Evolutionary conservation across 2,797 vertebrate species (phyloP), one percentile per base, ranked within the genome.

Genomic region (Todus mexicanus): DNA sequence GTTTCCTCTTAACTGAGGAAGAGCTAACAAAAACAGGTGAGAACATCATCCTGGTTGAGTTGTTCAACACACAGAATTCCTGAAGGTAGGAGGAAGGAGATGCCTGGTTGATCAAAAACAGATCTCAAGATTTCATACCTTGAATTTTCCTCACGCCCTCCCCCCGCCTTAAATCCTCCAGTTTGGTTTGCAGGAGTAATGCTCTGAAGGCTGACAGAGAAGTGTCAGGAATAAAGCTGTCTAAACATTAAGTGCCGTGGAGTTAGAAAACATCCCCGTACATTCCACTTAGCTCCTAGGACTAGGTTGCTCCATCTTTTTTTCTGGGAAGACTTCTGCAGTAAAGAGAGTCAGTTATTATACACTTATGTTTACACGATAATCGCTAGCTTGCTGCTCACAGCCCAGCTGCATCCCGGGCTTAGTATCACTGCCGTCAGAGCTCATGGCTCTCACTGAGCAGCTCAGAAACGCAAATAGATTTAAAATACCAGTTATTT

Each of bases 391-490:
- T 76, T 71, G 65, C 59, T 83, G 56, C 57, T 86, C 45, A 57
- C 21, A 60, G 5, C 15, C 15, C n/a, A 54, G 12, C 22, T 48
- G 40, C 25, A 89, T 59, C 73, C 59, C 84, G 33, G 43, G 31
- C 33, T 93, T 66, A 66, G 51, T 23, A 66, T 27, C 72, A 23
- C 25, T 60, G 69, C 85, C 93, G 68, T 68, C 74, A 74, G 78
- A 56, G 59, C 66, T 89, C 82, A 68, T 1, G 0, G 40, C 21
- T 68, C 82, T 77, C 72, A 83, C 2, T 33, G 43, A 92, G 61
- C 7, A 78, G 68, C 70, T 93, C 2, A 61, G 64, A 79, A 88
- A 93, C 74, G 74, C 83, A 92, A 94, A 94, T 17, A 75, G 75
- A 84, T 53, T 75, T 76, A 57, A 92, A 94, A 87, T 26, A 73